Base-by-base conservation (phyloP, 2,888 invertebrate genomes). In the Tolmerus cingulatus region DNA sequence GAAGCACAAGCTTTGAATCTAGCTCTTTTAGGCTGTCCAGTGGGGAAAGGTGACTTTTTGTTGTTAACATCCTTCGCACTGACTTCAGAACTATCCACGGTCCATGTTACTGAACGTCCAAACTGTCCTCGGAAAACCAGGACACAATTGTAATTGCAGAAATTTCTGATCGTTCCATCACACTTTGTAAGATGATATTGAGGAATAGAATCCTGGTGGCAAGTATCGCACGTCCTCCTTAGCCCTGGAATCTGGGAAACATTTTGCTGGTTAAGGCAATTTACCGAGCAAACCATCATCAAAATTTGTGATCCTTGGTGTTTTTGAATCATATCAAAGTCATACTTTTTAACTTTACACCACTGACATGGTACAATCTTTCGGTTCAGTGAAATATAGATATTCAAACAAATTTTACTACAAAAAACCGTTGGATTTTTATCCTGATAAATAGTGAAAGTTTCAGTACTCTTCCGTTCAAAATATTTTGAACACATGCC, bases 341-440 rank as follows among this genome's bases (percentile, higher is more conserved):
- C 98, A 92, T 97, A 97, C 92, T 98, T 98, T 92, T 98, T 98
- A 3, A 98, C 97, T 93, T 97, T 98, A 92, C 99, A 99, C 97
- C 97, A 97, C 90, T 96, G 96, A 92, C 99, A 99, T 0, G 97
- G 96, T 5, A 98, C 97, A 90, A 98, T 98, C 92, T 97, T 97
- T 46, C 98, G 93, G 88, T 96, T 96, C 37, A 96, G 95, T 89
- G 97, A 96, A 19, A 98, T 97, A 91, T 96, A 98, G 34, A 97
- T 96, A 91, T 97, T 98, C 93, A 98, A 95, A 92, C 98, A 99
- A 1, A 96, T 96, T 90, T 96, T 96, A 0, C 96, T 96, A 92
- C 99, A 99, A 93, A 98, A 98, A 89, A 95, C 95, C 89, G 95
- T 95, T 0, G 95, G 94, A 2, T 92, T 94, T 55, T 94, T 94